phyloP scores from a whole-genome alignment of 2,797 vertebrate species.

The Ispidina lecontei region DNA sequence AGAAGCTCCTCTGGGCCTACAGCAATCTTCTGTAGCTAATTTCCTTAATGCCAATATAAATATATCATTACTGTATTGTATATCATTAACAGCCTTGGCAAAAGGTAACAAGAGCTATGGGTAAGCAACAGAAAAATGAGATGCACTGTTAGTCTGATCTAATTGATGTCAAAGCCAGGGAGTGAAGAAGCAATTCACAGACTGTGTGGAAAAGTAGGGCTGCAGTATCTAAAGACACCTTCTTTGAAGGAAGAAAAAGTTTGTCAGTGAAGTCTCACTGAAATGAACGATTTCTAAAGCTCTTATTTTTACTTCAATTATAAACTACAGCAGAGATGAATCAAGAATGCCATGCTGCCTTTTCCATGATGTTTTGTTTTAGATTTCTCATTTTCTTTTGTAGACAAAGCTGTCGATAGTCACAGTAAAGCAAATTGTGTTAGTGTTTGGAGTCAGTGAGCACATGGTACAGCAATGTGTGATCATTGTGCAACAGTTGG shows the following conservation, averaged over 20 bases:
- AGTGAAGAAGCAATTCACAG: constrained; percentile 14
- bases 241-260: background rate
- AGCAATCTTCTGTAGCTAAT: constrained; percentile 49
- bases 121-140: background rate
- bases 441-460: background rate
- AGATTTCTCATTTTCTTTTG: background rate
- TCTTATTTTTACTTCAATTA: background rate
- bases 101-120: constrained; percentile 43
- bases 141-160: constrained; percentile 36
- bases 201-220: background rate
- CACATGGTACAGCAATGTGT: background rate
- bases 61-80: background rate
- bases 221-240: background rate
- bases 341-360: background rate
- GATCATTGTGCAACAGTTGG: background rate
- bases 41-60: background rate
- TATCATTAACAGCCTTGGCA: constrained; percentile 21
- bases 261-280: background rate
- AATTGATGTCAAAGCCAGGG: background rate
- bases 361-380: background rate
- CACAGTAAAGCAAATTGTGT: background rate
- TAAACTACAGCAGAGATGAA: background rate
- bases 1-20: constrained; percentile 23
- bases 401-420: background rate
- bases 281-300: background rate